These are phyloP conservation scores for Glaucomys volans DNA, from an alignment of 2,113 vertebrate genomes.

Conservation along the genomic window DNA sequence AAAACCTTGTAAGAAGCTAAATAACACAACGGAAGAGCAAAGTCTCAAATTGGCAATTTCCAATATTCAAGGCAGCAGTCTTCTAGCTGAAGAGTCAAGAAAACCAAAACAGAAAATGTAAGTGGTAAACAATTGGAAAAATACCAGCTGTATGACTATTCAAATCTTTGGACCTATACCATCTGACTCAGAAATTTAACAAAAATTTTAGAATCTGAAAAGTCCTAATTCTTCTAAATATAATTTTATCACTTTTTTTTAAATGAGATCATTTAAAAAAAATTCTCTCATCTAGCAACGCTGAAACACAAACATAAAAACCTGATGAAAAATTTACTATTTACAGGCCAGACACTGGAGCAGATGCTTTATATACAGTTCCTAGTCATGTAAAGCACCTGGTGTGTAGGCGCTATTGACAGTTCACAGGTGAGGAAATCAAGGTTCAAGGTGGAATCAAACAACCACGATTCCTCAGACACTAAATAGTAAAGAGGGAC, in stretches of 20 bases:
- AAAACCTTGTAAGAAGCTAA: background rate
- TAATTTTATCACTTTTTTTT: background rate
- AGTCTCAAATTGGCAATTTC: slow-evolving; percentile 44
- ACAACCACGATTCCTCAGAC: background rate
- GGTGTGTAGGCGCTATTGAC: background rate
- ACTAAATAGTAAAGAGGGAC: background rate
- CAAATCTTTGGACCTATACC: background rate
- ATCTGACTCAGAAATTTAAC: slow-evolving; percentile 36
- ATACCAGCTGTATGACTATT: background rate
- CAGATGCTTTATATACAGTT: background rate
- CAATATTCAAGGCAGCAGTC: background rate
- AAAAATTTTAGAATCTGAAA: slow-evolving; percentile 1
- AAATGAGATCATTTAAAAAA: no score
- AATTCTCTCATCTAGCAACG: background rate
- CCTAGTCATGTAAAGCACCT: background rate
- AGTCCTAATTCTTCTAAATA: slow-evolving; percentile 14
- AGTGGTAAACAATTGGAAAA: slow-evolving; percentile 9
- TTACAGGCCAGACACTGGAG: background rate
- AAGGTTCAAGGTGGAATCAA: background rate
- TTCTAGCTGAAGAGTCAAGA: background rate
- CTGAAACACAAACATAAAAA: slow-evolving; percentile 39
- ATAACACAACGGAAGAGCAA: background rate
- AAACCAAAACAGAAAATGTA: background rate
- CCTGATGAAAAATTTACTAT: background rate
- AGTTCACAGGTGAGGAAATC: background rate